A percentile compares a stretch with the other conserved stretches of the same genome.
Evolutionary conservation across 2,888 invertebrate species (phyloP).

Genomic region (Ennomos fuscantarius): DNA sequence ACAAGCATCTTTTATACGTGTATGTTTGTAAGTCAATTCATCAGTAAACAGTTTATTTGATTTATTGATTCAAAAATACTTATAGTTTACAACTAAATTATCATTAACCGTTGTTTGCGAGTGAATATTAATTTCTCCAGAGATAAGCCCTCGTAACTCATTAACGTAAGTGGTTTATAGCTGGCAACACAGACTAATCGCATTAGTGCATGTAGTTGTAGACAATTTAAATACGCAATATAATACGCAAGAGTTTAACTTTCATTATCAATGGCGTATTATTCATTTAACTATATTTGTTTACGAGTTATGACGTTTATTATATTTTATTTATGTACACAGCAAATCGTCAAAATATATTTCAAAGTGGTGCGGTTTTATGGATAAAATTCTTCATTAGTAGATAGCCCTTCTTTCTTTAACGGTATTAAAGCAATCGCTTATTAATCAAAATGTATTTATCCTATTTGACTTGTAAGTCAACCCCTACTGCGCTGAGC

Average conservation of each 20-base stretch:
- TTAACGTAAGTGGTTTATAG: constrained; percentile 30
- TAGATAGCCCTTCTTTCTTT: neutral
- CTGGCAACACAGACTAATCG: constrained; percentile 30
- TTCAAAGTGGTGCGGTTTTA: constrained; percentile 1
- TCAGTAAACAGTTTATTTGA: too few species aligned
- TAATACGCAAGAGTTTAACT: constrained; percentile 3
- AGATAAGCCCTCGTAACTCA: constrained; percentile 27
- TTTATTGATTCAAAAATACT: too few species aligned
- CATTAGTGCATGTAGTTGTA: constrained; percentile 18
- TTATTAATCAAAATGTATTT: constrained; percentile 40
- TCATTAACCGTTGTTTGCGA: constrained; percentile 3
- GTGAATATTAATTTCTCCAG: constrained; percentile 25
- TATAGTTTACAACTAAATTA: neutral
- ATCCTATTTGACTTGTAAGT: constrained; percentile 37
- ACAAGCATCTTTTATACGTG: too few species aligned
- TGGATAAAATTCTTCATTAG: too few species aligned
- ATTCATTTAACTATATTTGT: too few species aligned
- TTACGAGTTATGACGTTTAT: too few species aligned
- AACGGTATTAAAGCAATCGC: constrained; percentile 16
- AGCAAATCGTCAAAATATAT: too few species aligned
- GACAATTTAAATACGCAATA: constrained; percentile 23
- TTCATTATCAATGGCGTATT: too few species aligned
- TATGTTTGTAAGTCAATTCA: too few species aligned
- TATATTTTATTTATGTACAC: too few species aligned
- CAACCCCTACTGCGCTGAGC: constrained; percentile 25